Conservation (phyloP, 2,888 invertebrate genomes). For the Augochlorella aurata region DNA sequence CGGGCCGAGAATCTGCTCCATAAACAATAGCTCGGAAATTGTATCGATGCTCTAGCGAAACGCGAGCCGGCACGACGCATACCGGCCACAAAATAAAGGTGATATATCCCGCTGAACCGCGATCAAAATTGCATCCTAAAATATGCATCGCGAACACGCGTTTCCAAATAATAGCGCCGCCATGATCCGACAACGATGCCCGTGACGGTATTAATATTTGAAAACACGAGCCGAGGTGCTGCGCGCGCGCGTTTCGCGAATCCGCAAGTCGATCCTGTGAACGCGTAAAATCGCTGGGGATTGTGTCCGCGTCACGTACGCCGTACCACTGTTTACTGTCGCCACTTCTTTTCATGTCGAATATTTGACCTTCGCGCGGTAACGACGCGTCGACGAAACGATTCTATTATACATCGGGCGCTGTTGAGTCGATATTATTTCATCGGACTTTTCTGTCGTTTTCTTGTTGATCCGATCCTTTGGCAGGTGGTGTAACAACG, state of each 20-base stretch:
- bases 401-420: background rate
- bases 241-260: background rate
- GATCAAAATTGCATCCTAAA: conserved; percentile 28
- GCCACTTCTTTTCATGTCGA: background rate
- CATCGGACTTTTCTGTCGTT: background rate
- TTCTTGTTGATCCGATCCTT: too few relatives aligned
- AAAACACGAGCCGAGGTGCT: background rate
- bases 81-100: conserved; percentile 1
- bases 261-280: background rate
- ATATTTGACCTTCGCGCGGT: background rate
- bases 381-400: background rate
- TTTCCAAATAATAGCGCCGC: conserved; percentile 26
- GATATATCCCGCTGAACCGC: conserved; percentile 16
- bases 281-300: background rate
- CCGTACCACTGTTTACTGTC: background rate
- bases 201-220: conserved; percentile 31
- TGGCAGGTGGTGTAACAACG: too few relatives aligned
- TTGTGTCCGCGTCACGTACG: background rate
- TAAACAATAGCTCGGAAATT: conserved; percentile 3
- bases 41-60: background rate
- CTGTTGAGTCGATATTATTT: background rate
- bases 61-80: background rate
- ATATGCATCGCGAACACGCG: conserved; percentile 22
- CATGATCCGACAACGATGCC: background rate
- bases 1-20: background rate